Percentiles rank a stretch among this genome's conserved stretches.
phyloP scores from a whole-genome alignment of 92 coral and sea anemone genomes.

The Actinernus sp. region DNA sequence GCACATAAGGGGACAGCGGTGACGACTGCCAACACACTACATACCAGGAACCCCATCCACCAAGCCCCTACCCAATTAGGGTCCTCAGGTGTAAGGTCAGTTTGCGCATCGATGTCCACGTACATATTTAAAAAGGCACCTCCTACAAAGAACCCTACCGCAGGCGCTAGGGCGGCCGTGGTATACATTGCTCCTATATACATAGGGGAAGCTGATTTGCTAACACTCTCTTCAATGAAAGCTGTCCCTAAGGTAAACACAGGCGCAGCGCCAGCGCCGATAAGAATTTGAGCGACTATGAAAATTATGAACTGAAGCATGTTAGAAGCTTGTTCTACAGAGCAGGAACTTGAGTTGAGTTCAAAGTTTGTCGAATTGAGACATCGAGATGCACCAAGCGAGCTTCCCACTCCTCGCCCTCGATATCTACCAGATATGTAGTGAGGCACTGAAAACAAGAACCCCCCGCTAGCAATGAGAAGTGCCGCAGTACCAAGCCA shows the following conservation, averaged over 20 bases:
- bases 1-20: slow-evolving; percentile 39
- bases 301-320: slow-evolving; percentile 40
- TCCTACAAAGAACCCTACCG: slow-evolving; percentile 38
- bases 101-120: slow-evolving; percentile 11
- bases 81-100: slow-evolving; percentile 22
- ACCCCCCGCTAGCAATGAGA: slow-evolving; percentile 14
- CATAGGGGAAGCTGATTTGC: slow-evolving; percentile 29
- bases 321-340: slow-evolving; percentile 2
- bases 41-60: slow-evolving; percentile 55
- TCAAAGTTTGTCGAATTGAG: not conserved
- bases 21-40: slow-evolving; percentile 27
- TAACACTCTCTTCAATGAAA: slow-evolving; percentile 37
- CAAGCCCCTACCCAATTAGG: slow-evolving; percentile 65
- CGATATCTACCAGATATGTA: slow-evolving; percentile 5
- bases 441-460: slow-evolving; percentile 21
- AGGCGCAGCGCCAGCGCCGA: slow-evolving; percentile 62
- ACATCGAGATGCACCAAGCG: not conserved
- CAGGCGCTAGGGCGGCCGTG: slow-evolving; percentile 53
- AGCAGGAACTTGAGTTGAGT: no score
- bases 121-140: slow-evolving; percentile 32
- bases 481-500: slow-evolving; percentile 16
- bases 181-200: slow-evolving; percentile 46
- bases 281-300: slow-evolving; percentile 41
- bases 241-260: slow-evolving; percentile 51
- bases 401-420: not conserved